phyloP scores from a whole-genome alignment of 2,888 invertebrate species.

The Margaritifera margaritifera region DNA sequence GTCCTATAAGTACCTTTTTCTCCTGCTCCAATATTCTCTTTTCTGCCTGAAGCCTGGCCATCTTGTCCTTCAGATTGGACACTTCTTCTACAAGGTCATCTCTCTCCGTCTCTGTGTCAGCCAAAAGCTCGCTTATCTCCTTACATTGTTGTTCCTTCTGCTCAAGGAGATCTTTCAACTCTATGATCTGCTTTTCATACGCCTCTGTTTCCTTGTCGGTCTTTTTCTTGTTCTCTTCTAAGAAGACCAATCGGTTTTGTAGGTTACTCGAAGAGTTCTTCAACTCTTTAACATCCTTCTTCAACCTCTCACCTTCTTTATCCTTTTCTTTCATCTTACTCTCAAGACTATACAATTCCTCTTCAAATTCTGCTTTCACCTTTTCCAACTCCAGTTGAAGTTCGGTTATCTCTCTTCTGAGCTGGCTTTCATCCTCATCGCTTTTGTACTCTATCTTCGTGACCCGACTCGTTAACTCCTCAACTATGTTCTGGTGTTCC shows the following conservation, averaged over 20 bases:
- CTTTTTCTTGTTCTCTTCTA: conserved; percentile 27
- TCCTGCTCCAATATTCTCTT: conserved; percentile 32
- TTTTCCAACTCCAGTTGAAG: conserved; percentile 29
- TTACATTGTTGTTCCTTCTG: conserved; percentile 24
- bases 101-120: conserved; percentile 34
- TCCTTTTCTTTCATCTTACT: conserved; percentile 27
- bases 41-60: conserved; percentile 23
- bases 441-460: conserved; percentile 24
- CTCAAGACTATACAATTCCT: conserved; percentile 19
- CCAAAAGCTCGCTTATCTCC: conserved; percentile 27
- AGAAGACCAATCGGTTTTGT: conserved; percentile 22
- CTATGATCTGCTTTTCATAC: conserved; percentile 28
- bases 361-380: conserved; percentile 18
- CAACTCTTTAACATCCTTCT: conserved; percentile 11
- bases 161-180: conserved; percentile 20
- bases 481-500: conserved; percentile 27
- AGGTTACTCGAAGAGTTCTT: conserved; percentile 15
- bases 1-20: conserved; percentile 27
- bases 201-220: conserved; percentile 22
- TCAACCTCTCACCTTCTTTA: conserved; percentile 18
- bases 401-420: conserved; percentile 26
- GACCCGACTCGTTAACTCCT: conserved; percentile 20
- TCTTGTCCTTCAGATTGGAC: conserved; percentile 22
- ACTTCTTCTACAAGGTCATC: conserved; percentile 38
- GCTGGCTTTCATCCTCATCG: conserved; percentile 14